These are phyloP conservation scores for Drosophila paulistorum DNA, from an alignment of 1,140 invertebrate species.

Conservation along the genomic window DNA sequence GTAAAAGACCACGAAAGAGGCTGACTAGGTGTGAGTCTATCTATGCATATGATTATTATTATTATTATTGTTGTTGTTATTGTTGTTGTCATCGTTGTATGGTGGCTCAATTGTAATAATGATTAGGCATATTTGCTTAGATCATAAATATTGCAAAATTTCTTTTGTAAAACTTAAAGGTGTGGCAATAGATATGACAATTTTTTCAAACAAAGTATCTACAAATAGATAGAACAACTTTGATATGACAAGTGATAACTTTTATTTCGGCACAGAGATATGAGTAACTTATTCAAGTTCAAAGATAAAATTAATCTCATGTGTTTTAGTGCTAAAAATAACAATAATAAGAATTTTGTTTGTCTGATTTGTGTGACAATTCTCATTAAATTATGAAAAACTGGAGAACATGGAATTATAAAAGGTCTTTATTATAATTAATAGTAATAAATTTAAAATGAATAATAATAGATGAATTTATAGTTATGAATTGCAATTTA, in stretches of 20 bases:
- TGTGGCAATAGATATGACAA: slow-evolving; percentile 1
- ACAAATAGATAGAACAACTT: not conserved
- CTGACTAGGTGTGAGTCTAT: not conserved
- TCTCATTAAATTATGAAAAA: too few species aligned
- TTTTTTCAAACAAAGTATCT: not conserved
- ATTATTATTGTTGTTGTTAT: slow-evolving; percentile 4
- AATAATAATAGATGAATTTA: too few species aligned
- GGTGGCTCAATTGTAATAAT: slow-evolving; percentile 13
- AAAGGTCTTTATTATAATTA: too few species aligned
- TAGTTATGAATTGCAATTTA: too few species aligned
- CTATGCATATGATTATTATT: not conserved
- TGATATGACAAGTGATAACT: not conserved
- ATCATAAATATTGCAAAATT: slow-evolving; percentile 53
- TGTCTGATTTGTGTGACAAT: too few species aligned
- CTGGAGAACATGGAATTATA: too few species aligned
- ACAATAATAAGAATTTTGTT: too few species aligned
- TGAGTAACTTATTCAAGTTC: too few species aligned
- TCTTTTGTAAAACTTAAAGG: slow-evolving; percentile 9
- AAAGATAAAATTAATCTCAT: too few species aligned
- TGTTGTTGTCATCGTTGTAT: slow-evolving; percentile 16
- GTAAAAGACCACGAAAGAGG: not conserved
- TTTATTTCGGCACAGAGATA: not conserved
- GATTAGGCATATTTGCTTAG: slow-evolving; percentile 40
- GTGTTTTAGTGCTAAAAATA: too few species aligned
- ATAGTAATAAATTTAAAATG: too few species aligned